Evolutionary conservation across 2,888 invertebrate genomes (phyloP).

Genomic region (Tricholauxania praeusta): DNA sequence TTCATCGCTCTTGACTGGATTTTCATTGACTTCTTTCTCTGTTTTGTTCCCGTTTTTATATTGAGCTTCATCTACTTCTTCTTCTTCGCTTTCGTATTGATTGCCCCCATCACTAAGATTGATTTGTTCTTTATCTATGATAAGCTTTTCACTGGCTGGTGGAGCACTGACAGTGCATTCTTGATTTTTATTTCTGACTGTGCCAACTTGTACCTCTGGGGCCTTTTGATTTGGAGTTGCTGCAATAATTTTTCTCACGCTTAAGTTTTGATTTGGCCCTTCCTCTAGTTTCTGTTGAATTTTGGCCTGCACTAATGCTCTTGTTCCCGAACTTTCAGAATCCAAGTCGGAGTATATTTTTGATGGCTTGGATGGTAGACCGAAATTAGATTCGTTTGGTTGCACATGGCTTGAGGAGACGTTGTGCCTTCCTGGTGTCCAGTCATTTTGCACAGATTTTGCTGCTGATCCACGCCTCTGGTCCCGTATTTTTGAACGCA

Average conservation of each 20-base stretch:
- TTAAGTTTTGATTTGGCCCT: constrained; percentile 39
- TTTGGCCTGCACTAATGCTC: constrained; percentile 66
- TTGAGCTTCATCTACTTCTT: constrained; percentile 43
- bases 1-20: constrained; percentile 24
- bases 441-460: constrained; percentile 62
- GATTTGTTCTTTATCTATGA: constrained; percentile 38
- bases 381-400: constrained; percentile 43
- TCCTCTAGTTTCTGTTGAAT: constrained; percentile 64
- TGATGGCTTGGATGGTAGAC: constrained; percentile 46
- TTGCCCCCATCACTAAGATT: background rate
- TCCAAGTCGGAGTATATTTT: constrained; percentile 65
- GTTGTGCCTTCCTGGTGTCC: constrained; percentile 55
- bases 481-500: constrained; percentile 53
- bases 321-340: constrained; percentile 65
- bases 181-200: constrained; percentile 1
- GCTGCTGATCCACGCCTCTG: constrained; percentile 59
- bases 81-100: constrained; percentile 12
- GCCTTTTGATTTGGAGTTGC: constrained; percentile 22
- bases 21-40: constrained; percentile 43
- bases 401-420: constrained; percentile 42
- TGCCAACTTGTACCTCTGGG: constrained; percentile 27
- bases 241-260: constrained; percentile 49
- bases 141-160: constrained; percentile 45
- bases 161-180: background rate
- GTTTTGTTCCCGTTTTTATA: background rate